Conservation (phyloP, 2,888 invertebrate genomes). For the Synergus umbraculus region DNA sequence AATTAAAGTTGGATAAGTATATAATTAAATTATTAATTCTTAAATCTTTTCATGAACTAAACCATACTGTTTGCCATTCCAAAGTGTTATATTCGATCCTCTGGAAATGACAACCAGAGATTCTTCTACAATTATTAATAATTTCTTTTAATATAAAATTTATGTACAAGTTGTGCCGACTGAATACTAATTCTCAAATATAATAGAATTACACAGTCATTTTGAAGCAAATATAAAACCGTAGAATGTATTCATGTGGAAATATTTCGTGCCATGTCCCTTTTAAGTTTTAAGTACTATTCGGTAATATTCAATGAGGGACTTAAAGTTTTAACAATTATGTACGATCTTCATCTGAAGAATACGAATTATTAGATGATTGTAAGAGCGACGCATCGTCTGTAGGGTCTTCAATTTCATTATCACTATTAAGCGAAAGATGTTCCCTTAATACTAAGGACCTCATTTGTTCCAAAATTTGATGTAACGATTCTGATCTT, state of each 20-base stretch:
- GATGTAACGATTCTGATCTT: slow-evolving; percentile 71
- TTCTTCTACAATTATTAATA: background rate
- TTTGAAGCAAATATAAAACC: slow-evolving; percentile 24
- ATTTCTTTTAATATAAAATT: slow-evolving; percentile 5
- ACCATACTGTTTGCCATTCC: background rate
- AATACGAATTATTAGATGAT: slow-evolving; percentile 44
- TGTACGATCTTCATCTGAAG: slow-evolving; percentile 25
- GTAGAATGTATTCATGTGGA: background rate
- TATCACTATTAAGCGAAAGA: slow-evolving; percentile 66
- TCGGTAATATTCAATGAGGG: background rate
- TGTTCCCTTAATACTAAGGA: slow-evolving; percentile 71
- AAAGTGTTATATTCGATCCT: background rate
- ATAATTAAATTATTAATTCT: background rate
- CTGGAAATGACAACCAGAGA: background rate
- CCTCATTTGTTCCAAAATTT: slow-evolving; percentile 75
- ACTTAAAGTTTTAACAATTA: background rate
- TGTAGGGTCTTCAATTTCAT: slow-evolving; percentile 66
- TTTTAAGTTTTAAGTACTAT: slow-evolving; percentile 9
- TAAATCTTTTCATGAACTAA: background rate
- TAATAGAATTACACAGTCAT: slow-evolving; percentile 8
- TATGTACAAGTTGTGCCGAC: slow-evolving; percentile 11
- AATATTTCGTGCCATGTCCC: background rate
- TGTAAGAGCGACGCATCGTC: slow-evolving; percentile 64
- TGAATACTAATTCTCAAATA: background rate
- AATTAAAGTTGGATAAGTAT: background rate